These are phyloP conservation scores for Eira barbara DNA, from an alignment of 2,113 vertebrate species.

Conservation along the genomic window DNA sequence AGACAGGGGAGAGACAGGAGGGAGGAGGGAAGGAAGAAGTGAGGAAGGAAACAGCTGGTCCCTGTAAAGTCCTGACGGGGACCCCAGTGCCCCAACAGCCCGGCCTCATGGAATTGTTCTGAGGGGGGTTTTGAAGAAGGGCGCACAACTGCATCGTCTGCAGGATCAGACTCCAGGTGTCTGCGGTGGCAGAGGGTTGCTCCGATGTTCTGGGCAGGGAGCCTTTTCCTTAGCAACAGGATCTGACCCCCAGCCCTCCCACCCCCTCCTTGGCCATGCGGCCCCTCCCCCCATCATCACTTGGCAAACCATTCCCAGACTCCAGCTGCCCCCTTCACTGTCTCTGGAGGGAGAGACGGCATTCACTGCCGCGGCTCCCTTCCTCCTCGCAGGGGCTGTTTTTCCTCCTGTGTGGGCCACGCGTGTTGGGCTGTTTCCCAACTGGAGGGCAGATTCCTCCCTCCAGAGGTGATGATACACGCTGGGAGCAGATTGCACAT, in stretches of 20 bases:
- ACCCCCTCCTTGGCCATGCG: background rate
- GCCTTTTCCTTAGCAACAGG: background rate
- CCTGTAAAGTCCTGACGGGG: background rate
- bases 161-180: background rate
- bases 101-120: background rate
- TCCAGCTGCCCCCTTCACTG: background rate
- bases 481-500: background rate
- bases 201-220: background rate
- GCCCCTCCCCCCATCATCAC: background rate
- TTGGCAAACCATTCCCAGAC: background rate
- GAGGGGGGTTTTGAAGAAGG: background rate
- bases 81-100: background rate
- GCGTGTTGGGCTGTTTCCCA: background rate
- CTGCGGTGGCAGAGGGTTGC: background rate
- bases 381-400: background rate
- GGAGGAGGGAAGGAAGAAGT: background rate
- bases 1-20: background rate
- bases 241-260: background rate
- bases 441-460: background rate
- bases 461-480: constrained; percentile 35
- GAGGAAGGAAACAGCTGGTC: background rate
- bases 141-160: background rate
- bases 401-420: background rate
- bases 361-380: background rate
- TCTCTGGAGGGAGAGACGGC: background rate